Evolutionary conservation across 2,113 vertebrate species (phyloP).

Genomic region (Speoplatyrhinus poulsoni): DNA sequence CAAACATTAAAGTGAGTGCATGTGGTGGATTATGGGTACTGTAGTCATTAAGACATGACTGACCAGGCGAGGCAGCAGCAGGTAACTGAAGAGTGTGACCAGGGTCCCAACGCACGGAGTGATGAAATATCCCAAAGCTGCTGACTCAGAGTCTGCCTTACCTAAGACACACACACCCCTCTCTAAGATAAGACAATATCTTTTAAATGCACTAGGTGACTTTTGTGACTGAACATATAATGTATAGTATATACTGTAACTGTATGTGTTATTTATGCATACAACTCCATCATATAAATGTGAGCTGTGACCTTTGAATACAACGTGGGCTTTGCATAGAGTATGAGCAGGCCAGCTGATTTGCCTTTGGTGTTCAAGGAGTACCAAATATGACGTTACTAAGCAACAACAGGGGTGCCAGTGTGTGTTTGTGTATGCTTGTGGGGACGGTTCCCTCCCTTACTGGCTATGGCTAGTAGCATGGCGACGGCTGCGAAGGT

Average conservation of each 20-base stretch:
- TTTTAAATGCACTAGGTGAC: too few species aligned
- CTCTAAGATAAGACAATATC: not conserved
- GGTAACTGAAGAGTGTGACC: slow-evolving; percentile 80
- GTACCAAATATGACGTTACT: slow-evolving; percentile 35
- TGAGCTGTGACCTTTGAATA: too few species aligned
- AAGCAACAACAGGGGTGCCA: slow-evolving; percentile 31
- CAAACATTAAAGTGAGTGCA: not conserved
- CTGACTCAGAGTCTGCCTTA: slow-evolving; percentile 65
- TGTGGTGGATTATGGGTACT: slow-evolving; percentile 18
- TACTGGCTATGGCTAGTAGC: slow-evolving; percentile 84
- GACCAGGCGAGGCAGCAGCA: slow-evolving; percentile 81
- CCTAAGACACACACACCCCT: slow-evolving; percentile 62
- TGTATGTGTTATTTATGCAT: not conserved
- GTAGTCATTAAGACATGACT: slow-evolving; percentile 25
- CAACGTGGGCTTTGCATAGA: too few species aligned
- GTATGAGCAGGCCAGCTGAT: not conserved
- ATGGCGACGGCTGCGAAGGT: slow-evolving; percentile 86
- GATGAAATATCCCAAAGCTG: slow-evolving; percentile 87
- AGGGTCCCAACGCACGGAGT: slow-evolving; percentile 85
- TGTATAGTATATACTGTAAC: too few species aligned
- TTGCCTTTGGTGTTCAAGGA: not conserved
- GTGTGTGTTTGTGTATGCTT: not conserved
- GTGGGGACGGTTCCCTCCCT: slow-evolving; percentile 51
- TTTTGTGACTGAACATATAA: too few species aligned
- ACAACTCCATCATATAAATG: too few species aligned